Percentiles rank a stretch among this genome's conserved stretches.
phyloP scores from a whole-genome alignment of 2,888 invertebrate species.

The Thecophora atra region DNA sequence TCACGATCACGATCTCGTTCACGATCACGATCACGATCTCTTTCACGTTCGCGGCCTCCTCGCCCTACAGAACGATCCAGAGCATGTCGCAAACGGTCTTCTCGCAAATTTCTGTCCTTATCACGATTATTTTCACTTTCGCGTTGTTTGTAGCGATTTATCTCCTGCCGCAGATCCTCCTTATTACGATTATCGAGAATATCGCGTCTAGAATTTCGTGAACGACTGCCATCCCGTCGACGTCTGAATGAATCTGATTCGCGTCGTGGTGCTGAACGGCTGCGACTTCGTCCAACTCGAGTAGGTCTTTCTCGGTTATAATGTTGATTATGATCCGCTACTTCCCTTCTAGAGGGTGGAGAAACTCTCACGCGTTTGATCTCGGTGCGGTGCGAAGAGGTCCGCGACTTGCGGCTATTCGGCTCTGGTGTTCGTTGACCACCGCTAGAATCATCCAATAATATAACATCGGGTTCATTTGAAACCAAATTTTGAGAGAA shows the following conservation, averaged over 20 bases:
- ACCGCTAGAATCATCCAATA: slow-evolving; percentile 74
- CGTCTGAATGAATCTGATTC: slow-evolving; percentile 39
- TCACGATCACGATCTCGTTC: slow-evolving; percentile 61
- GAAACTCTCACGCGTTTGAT: slow-evolving; percentile 40
- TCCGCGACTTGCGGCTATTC: slow-evolving; percentile 51
- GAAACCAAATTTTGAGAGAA: slow-evolving; percentile 61
- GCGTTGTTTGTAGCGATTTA: slow-evolving; percentile 67
- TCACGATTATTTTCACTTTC: slow-evolving; percentile 66
- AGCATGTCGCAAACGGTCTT: slow-evolving; percentile 53
- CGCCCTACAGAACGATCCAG: slow-evolving; percentile 45
- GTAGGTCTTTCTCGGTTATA: slow-evolving; percentile 41
- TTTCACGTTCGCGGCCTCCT: slow-evolving; percentile 62
- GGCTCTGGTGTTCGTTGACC: slow-evolving; percentile 68
- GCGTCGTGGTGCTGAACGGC: slow-evolving; percentile 46
- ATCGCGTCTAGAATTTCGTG: slow-evolving; percentile 66
- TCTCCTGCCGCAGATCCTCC: slow-evolving; percentile 66
- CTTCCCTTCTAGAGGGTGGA: slow-evolving; percentile 36
- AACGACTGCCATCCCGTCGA: slow-evolving; percentile 44
- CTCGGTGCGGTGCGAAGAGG: slow-evolving; percentile 35
- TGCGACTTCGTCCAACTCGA: slow-evolving; percentile 43
- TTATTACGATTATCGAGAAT: slow-evolving; percentile 62
- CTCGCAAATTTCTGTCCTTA: slow-evolving; percentile 59
- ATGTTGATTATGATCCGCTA: slow-evolving; percentile 40
- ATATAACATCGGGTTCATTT: slow-evolving; percentile 70
- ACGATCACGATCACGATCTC: slow-evolving; percentile 56